These are phyloP conservation scores for Toxonevra muliebris DNA, from an alignment of 2,888 invertebrate species.

Conservation along the genomic window DNA sequence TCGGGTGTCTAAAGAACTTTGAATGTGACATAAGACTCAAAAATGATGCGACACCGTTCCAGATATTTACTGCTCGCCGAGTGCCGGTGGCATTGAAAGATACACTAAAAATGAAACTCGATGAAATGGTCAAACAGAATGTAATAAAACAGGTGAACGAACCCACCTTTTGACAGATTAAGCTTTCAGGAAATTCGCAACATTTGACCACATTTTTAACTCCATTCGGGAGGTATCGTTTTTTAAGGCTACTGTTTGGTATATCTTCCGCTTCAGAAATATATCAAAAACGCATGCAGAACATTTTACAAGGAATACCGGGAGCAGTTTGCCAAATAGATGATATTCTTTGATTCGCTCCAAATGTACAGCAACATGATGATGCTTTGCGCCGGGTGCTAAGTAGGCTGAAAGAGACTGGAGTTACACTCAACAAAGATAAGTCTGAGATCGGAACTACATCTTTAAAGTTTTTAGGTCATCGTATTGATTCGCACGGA, in stretches of 20 bases:
- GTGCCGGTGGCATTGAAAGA: no score
- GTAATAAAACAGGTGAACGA: no score
- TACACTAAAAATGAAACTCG: no score
- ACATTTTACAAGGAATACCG: conserved; percentile 19
- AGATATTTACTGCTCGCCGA: no score
- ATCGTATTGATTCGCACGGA: conserved; percentile 21
- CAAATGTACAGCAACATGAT: background rate
- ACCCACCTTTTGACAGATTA: no score
- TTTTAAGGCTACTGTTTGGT: conserved; percentile 30
- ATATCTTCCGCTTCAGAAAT: conserved; percentile 31
- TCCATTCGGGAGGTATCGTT: conserved; percentile 34
- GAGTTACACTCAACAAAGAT: conserved; percentile 27
- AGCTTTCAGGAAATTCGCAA: no score
- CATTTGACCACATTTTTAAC: conserved; percentile 12
- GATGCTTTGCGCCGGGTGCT: conserved; percentile 10
- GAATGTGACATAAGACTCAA: no score
- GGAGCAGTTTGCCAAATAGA: conserved; percentile 34
- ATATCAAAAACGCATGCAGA: conserved; percentile 27
- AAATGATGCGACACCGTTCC: no score
- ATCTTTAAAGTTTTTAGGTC: conserved; percentile 25
- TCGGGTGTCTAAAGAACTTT: no score
- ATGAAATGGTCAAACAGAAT: no score
- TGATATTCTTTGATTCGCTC: conserved; percentile 31
- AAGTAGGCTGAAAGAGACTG: conserved; percentile 12
- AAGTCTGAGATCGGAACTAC: conserved; percentile 31